Base-by-base conservation (phyloP, 2,113 vertebrate genomes). In the Odontophorus gujanensis region DNA sequence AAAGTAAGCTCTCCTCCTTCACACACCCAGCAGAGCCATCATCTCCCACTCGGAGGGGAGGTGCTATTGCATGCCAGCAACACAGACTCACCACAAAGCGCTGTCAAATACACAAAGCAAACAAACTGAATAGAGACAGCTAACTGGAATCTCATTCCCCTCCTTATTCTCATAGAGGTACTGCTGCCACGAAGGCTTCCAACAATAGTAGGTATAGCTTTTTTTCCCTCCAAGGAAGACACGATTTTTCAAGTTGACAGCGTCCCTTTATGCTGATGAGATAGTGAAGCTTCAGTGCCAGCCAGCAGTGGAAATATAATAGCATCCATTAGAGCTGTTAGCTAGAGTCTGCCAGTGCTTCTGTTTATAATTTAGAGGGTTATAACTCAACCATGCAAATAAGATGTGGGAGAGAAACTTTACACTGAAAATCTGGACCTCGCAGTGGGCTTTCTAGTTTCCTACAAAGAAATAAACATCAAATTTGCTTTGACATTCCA, bases 231-330 rank as follows among this genome's bases (percentile, higher is more conserved):
- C 2, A 72, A 89, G 71, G 67, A 82, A 95, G 85, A 87, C 59
- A 48, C 32, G 12, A 26, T 95, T 94, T 95, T 81, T 93, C 95
- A 95, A 85, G 88, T 19, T 96, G 95, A 94, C 95, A 92, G 92
- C 65, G 63, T 88, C n/a, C 88, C 79, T 95, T 94, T 93, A 91
- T 92, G 94, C 88, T 81, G 95, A 94, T 89, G 87, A 93, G 94
- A 65, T 53, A 79, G 81, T 69, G 88, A 89, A 82, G 67, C 90
- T 22, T 84, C 87, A 74, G 81, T 93, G 92, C 90, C 95, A 94
- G 11, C 66, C n/a, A 71, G 84, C 72, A 87, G 87, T 65, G 94
- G 84, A 93, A 95, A 95, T 85, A 92, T 57, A 97, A 94, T 75
- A 80, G 93, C 81, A 94, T 86, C 93, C 89, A 85, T 95, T 95